Evolutionary conservation across 2,797 vertebrate species (phyloP).

Genomic region (Sorex maritimensis): DNA sequence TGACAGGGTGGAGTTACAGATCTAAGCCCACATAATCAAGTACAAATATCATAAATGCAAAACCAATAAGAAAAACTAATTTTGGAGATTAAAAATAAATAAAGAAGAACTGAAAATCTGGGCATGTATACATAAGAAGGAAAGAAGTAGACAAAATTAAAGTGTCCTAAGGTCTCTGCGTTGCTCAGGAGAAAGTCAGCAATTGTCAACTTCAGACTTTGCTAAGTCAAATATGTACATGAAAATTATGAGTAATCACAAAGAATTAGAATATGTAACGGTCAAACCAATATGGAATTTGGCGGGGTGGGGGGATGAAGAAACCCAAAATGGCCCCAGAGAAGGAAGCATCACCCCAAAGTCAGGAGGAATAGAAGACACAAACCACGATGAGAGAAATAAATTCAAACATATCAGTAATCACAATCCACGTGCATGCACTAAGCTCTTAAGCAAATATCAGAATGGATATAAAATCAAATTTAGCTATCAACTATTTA

Average conservation of each 20-base stretch:
- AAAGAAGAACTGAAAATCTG: not conserved
- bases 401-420: constrained; percentile 50
- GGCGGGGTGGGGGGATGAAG: not conserved
- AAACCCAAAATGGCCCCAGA: constrained; percentile 63
- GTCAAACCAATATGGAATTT: constrained; percentile 53
- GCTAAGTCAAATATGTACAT: constrained; percentile 62
- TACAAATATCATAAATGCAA: not conserved
- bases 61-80: constrained; percentile 34
- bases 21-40: not conserved
- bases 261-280: constrained; percentile 63
- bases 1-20: not conserved
- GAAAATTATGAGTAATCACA: not conserved
- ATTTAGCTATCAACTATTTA: constrained; percentile 64
- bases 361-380: not conserved
- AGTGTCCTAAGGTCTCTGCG: constrained; percentile 41
- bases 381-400: constrained; percentile 59
- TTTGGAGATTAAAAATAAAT: not conserved
- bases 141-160: constrained; percentile 56
- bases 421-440: constrained; percentile 76
- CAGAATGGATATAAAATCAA: constrained; percentile 56
- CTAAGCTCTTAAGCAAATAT: constrained; percentile 59
- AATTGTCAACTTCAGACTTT: constrained; percentile 10
- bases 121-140: not conserved
- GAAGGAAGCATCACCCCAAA: constrained; percentile 8
- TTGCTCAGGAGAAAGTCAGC: not conserved